These are phyloP conservation scores for Pelochelys cantorii DNA, from an alignment of 2,797 vertebrate genomes.

Conservation along the genomic window DNA sequence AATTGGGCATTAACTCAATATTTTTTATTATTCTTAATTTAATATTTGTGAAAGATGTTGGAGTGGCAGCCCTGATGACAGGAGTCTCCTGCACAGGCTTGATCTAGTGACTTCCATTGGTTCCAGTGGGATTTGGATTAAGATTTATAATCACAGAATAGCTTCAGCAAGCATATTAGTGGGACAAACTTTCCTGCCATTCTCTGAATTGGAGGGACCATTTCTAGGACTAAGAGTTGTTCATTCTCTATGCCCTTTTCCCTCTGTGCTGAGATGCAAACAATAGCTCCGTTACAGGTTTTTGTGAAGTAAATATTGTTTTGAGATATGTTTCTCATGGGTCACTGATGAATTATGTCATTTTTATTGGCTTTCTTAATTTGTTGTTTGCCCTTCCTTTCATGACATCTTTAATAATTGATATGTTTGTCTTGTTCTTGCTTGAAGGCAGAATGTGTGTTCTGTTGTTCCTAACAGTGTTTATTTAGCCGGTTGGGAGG, in stretches of 20 bases:
- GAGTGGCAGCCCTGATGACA: background rate
- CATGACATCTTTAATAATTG: background rate
- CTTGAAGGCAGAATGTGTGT: background rate
- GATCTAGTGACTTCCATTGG: background rate
- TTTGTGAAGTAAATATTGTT: background rate
- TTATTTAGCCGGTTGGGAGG: background rate
- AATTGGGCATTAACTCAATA: background rate
- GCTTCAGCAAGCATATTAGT: background rate
- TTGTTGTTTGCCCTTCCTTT: background rate
- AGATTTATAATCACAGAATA: background rate
- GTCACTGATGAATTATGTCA: background rate
- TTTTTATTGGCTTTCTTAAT: background rate
- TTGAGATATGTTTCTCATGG: background rate
- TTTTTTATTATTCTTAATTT: background rate
- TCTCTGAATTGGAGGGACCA: background rate
- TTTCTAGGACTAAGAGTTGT: background rate
- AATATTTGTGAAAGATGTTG: conserved; percentile 20
- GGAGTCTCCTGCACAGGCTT: background rate
- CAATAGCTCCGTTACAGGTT: background rate
- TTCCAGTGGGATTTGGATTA: conserved; percentile 9
- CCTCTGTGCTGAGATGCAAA: background rate
- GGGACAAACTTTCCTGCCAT: background rate
- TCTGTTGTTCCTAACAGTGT: background rate
- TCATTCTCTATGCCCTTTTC: background rate
- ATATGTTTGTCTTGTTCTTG: background rate